Evolutionary conservation across 2,113 vertebrate genomes (phyloP).

Genomic region (Orthonyx spaldingii): DNA sequence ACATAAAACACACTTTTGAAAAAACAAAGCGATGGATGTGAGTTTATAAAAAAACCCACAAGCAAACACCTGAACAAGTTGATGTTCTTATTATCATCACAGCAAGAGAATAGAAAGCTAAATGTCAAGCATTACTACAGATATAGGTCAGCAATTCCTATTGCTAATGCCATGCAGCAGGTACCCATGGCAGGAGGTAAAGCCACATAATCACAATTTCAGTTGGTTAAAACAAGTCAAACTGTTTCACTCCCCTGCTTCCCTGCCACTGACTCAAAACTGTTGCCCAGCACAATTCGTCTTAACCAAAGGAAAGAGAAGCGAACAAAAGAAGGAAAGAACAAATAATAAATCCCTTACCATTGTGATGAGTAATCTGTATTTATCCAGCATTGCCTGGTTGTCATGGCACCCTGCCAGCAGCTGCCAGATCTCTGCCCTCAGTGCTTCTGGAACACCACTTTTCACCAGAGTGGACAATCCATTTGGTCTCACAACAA

Average conservation of each 20-base stretch:
- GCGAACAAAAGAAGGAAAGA: neutral
- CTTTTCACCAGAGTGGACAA: constrained; percentile 85
- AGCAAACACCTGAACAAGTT: neutral
- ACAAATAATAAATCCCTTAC: constrained; percentile 63
- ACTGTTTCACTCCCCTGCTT: neutral
- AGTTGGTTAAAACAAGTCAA: neutral
- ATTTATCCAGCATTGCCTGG: constrained; percentile 88
- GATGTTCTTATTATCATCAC: neutral
- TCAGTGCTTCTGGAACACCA: constrained; percentile 90
- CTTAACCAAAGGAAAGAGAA: neutral
- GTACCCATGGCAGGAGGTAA: neutral
- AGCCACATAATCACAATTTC: neutral
- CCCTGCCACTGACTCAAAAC: neutral
- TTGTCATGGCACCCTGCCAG: constrained; percentile 93
- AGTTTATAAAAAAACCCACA: neutral
- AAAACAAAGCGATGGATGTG: neutral
- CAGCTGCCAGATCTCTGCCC: constrained; percentile 97
- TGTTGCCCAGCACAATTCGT: neutral
- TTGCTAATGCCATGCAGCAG: neutral
- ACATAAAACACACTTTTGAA: neutral
- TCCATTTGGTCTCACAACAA: constrained; percentile 86
- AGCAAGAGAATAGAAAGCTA: neutral
- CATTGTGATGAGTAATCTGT: constrained; percentile 95
- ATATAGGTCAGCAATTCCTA: neutral
- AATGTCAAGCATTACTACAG: neutral